phyloP scores from a whole-genome alignment of 2,797 vertebrate species.

The Aulostomus chinensis region DNA sequence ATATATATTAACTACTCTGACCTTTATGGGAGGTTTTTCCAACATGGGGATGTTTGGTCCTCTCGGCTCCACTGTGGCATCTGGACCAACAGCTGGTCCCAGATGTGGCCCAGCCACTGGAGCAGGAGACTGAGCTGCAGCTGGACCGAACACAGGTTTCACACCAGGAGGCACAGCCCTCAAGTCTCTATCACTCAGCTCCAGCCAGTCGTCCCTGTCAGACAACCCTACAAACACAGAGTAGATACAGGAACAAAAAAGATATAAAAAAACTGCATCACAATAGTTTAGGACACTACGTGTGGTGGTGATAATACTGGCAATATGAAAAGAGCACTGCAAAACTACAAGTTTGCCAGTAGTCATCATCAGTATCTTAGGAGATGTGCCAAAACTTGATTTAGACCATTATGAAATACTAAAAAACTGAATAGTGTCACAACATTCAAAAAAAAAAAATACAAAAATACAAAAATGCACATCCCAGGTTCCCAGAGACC shows the following conservation, averaged over 20 bases:
- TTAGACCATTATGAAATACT: too few relatives aligned
- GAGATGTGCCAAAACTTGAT: too few relatives aligned
- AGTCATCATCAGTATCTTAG: too few relatives aligned
- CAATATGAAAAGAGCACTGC: too few relatives aligned
- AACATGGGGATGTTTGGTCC: constrained; percentile 58
- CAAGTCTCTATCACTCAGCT: constrained; percentile 68
- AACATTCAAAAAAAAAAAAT: too few relatives aligned
- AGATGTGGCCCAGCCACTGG: constrained; percentile 36
- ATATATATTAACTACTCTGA: constrained; percentile 15
- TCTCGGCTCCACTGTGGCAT: constrained; percentile 29
- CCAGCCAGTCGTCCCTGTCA: constrained; percentile 70
- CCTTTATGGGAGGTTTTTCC: constrained; percentile 70
- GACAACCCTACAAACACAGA: constrained; percentile 67
- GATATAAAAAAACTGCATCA: neutral
- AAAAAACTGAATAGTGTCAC: too few relatives aligned
- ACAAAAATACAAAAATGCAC: too few relatives aligned
- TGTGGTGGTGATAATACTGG: too few relatives aligned
- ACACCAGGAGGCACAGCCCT: constrained; percentile 77
- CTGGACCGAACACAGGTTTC: constrained; percentile 31
- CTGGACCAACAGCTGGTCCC: constrained; percentile 26
- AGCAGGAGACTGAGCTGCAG: constrained; percentile 22
- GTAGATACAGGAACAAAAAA: neutral
- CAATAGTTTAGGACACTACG: too few relatives aligned
- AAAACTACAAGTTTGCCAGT: too few relatives aligned
- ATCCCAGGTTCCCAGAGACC: too few relatives aligned